phyloP scores from a whole-genome alignment of 2,113 vertebrate species.

The Cyphotilapia sp. region DNA sequence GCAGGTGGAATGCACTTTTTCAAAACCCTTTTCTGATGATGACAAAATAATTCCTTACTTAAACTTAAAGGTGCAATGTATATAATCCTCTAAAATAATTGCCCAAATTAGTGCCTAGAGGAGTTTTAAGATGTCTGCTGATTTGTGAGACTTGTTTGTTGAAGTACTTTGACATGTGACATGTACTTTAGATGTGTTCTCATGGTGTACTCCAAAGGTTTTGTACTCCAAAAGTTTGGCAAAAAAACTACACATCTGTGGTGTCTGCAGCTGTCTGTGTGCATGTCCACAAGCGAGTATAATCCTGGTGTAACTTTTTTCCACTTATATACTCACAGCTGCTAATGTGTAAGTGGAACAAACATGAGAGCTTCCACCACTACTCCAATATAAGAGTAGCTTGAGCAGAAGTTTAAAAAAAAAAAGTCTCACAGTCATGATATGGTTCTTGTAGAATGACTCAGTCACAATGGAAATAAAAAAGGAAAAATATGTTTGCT shows the following conservation, averaged over 20 bases:
- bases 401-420: not conserved
- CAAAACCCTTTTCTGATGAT: not conserved
- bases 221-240: not conserved
- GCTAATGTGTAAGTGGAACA: not conserved
- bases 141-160: not conserved
- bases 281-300: not conserved
- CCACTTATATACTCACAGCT: not conserved
- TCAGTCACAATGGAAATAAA: not conserved
- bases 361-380: not conserved
- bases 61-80: not conserved
- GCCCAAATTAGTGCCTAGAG: not conserved
- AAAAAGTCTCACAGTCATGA: not conserved
- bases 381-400: not conserved
- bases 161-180: not conserved
- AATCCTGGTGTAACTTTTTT: not conserved
- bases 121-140: not conserved
- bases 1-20: not conserved
- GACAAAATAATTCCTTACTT: not conserved
- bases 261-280: not conserved
- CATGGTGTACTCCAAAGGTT: not conserved
- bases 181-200: not conserved
- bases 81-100: not conserved
- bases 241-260: not conserved
- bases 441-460: not conserved
- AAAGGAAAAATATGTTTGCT: not conserved